A percentile compares a stretch with the other conserved stretches of the same genome.
Conservation (phyloP, 2,797 vertebrate species). For the Epinephelus awoara region DNA sequence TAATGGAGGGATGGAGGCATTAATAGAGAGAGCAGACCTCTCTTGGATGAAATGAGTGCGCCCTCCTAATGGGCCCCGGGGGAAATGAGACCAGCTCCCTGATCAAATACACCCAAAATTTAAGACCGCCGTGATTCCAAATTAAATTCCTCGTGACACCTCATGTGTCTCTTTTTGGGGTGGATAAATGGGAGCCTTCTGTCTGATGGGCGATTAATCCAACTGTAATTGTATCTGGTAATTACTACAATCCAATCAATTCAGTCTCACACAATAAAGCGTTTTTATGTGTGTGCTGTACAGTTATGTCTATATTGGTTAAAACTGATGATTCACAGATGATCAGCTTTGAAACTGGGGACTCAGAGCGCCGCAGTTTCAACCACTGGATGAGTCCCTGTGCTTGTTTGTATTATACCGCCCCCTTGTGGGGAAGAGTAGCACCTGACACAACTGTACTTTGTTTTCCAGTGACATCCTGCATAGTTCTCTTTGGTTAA, state of each 20-base stretch:
- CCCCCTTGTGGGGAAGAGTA: slow-evolving; percentile 69
- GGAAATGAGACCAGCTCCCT: slow-evolving; percentile 66
- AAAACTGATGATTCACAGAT: slow-evolving; percentile 26
- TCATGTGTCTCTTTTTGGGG: slow-evolving; percentile 49
- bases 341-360: slow-evolving; percentile 10
- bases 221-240: slow-evolving; percentile 49
- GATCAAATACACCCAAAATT: slow-evolving; percentile 77
- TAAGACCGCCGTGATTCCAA: slow-evolving; percentile 61
- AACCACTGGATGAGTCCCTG: background rate
- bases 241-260: slow-evolving; percentile 54
- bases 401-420: slow-evolving; percentile 33
- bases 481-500: background rate
- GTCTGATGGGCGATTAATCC: slow-evolving; percentile 53
- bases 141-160: slow-evolving; percentile 67
- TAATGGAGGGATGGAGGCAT: slow-evolving; percentile 66
- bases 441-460: background rate
- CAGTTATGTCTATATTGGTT: background rate
- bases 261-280: background rate
- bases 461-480: background rate
- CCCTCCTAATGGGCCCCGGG: slow-evolving; percentile 65
- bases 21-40: slow-evolving; percentile 63
- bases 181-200: slow-evolving; percentile 43
- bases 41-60: slow-evolving; percentile 47
- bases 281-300: background rate
- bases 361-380: background rate